phyloP scores from a whole-genome alignment of 37 sponge, comb jelly and placozoan genomes.

The Mnemiopsis leidyi region DNA sequence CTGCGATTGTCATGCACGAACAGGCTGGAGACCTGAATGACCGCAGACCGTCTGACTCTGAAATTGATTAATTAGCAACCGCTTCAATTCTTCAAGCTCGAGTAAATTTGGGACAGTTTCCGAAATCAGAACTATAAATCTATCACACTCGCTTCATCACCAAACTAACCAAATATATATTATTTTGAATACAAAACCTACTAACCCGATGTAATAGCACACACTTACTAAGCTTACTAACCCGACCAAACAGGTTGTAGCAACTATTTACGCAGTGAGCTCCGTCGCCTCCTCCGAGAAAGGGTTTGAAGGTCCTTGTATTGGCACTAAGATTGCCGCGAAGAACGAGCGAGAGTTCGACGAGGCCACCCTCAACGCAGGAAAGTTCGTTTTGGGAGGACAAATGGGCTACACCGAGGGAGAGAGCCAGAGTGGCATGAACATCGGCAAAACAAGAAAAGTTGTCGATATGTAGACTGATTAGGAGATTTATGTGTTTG shows the following conservation, averaged over 20 bases:
- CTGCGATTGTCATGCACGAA: too few relatives aligned
- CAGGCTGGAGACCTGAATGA: too few relatives aligned
- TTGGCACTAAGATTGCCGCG: constrained; percentile 81
- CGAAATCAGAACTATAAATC: too few relatives aligned
- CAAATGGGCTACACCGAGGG: constrained; percentile 93
- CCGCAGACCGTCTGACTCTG: too few relatives aligned
- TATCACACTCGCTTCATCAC: too few relatives aligned
- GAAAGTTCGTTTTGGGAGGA: constrained; percentile 78
- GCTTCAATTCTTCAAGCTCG: too few relatives aligned
- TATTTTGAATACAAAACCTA: too few relatives aligned
- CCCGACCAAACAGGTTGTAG: constrained; percentile 2
- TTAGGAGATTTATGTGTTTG: too few relatives aligned
- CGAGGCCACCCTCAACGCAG: constrained; percentile 77
- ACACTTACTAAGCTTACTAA: neutral
- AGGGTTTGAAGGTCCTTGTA: constrained; percentile 69
- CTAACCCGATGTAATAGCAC: neutral
- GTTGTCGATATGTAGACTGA: neutral
- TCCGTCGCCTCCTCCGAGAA: constrained; percentile 24
- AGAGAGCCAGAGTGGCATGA: constrained; percentile 83
- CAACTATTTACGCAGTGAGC: neutral
- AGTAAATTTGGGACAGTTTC: too few relatives aligned
- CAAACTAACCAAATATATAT: too few relatives aligned
- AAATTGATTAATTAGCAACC: too few relatives aligned
- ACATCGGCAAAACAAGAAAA: constrained; percentile 42
- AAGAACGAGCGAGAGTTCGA: constrained; percentile 75